These are phyloP conservation scores for Drosophila malerkotliana DNA, from an alignment of 1,140 invertebrate genomes.

Conservation along the genomic window DNA sequence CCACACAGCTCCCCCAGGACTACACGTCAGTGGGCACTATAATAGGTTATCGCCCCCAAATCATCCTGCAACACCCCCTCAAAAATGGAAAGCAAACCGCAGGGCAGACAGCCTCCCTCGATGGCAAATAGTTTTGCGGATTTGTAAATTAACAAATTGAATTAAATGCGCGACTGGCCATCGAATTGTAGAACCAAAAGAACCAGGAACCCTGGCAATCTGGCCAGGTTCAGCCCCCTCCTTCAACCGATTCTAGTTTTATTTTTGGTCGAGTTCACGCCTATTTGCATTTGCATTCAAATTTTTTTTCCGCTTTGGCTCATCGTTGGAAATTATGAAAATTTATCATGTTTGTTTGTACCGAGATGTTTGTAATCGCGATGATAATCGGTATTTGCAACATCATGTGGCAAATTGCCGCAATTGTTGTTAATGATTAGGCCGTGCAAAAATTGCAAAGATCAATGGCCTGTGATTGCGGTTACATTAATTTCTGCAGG, in stretches of 20 bases:
- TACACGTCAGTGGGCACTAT: conserved; percentile 20
- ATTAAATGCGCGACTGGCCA: conserved; percentile 73
- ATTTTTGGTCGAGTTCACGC: conserved; percentile 33
- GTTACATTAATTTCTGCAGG: conserved; percentile 38
- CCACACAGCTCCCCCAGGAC: conserved; percentile 17
- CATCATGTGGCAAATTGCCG: conserved; percentile 68
- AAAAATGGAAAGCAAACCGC: conserved; percentile 41
- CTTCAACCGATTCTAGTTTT: conserved; percentile 34
- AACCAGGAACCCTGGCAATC: conserved; percentile 18
- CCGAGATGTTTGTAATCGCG: conserved; percentile 55
- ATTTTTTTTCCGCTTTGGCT: conserved; percentile 11
- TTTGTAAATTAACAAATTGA: conserved; percentile 82
- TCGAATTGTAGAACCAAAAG: conserved; percentile 10
- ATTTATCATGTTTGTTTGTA: conserved; percentile 66
- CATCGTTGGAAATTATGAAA: conserved; percentile 58
- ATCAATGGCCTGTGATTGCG: conserved; percentile 79
- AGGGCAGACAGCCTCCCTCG: conserved; percentile 66
- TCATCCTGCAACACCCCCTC: background rate
- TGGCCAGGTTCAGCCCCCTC: background rate
- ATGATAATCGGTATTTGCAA: conserved; percentile 42
- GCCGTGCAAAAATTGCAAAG: conserved; percentile 47
- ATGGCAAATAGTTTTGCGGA: conserved; percentile 77
- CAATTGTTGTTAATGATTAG: conserved; percentile 82
- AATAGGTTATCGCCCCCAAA: conserved; percentile 63
- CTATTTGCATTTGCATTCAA: conserved; percentile 31